A percentile compares a stretch with the other conserved stretches of the same genome.
phyloP scores from a whole-genome alignment of 1,140 invertebrate species.

The Cataglyphis hispanica region DNA sequence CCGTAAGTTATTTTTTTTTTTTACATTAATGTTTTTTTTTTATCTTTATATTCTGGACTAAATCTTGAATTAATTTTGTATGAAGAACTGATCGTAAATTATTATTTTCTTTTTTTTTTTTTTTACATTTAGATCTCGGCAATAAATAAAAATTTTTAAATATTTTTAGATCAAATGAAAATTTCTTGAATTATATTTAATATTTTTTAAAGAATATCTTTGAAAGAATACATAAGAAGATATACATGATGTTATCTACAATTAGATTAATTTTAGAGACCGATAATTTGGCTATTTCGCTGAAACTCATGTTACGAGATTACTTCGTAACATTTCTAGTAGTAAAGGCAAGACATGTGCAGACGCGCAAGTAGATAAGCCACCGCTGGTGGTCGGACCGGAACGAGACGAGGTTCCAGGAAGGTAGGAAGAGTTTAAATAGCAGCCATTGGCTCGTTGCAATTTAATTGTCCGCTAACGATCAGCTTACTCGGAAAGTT shows the following conservation, averaged over 20 bases:
- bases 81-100: neutral
- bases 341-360: constrained; percentile 8
- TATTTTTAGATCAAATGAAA: neutral
- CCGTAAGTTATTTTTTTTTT: neutral
- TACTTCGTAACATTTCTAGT: constrained; percentile 7
- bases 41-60: neutral
- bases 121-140: neutral
- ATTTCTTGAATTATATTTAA: no score
- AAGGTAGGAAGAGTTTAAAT: constrained; percentile 25
- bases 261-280: neutral
- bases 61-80: neutral
- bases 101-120: neutral
- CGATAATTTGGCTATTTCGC: neutral
- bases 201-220: no score
- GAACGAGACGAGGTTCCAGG: neutral
- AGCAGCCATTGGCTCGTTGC: constrained; percentile 22
- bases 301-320: constrained; percentile 2
- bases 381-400: constrained; percentile 11
- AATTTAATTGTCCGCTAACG: constrained; percentile 51
- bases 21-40: neutral
- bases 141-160: neutral
- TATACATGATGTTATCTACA: neutral
- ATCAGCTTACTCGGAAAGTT: constrained; percentile 16
- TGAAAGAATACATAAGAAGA: neutral
- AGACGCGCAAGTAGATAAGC: constrained; percentile 47